phyloP scores from a whole-genome alignment of 2,797 vertebrate genomes.

The Choloepus didactylus region DNA sequence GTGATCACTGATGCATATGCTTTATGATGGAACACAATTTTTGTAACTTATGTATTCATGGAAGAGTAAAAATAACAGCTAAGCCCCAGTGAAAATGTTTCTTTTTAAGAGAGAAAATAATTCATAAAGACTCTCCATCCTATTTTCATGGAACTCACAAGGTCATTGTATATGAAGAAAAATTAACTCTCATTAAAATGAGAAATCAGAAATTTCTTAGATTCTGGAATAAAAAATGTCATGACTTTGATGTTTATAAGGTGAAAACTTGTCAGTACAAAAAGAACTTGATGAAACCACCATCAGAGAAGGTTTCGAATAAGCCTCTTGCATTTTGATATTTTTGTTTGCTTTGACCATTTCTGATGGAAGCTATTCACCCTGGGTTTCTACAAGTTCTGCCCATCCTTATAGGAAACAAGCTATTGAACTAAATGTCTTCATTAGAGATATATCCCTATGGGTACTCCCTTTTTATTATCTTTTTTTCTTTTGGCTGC shows the following conservation, averaged over 20 bases:
- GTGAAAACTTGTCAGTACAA: neutral
- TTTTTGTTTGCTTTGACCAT: neutral
- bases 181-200: neutral
- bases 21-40: neutral
- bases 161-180: neutral
- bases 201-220: neutral
- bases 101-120: neutral
- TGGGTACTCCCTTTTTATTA: neutral
- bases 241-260: neutral
- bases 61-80: neutral
- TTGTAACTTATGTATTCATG: neutral
- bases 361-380: neutral
- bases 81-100: neutral
- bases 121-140: neutral
- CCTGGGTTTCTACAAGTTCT: neutral
- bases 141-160: neutral
- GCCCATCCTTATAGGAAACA: neutral
- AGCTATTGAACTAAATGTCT: neutral
- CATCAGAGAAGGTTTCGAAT: neutral
- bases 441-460: neutral
- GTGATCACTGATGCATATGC: neutral
- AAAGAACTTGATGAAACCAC: neutral
- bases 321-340: neutral
- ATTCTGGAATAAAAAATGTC: neutral
- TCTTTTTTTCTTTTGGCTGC: neutral